These are phyloP conservation scores for Lemur catta DNA, from an alignment of 2,797 vertebrate species.

Conservation along the genomic window DNA sequence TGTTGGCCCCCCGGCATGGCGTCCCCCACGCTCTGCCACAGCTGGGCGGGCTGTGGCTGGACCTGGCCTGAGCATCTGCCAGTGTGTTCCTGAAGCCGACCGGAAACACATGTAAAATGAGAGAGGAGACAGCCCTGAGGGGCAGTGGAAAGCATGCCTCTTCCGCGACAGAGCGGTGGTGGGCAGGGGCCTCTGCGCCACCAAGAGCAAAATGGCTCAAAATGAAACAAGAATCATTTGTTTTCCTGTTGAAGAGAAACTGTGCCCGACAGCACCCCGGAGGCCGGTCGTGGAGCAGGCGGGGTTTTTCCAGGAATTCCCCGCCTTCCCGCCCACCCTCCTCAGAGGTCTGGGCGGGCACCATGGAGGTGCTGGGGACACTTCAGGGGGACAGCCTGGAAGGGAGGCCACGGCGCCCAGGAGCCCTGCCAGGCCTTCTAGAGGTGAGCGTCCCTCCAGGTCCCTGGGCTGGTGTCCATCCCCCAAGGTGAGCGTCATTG, in stretches of 20 bases:
- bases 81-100: fast-evolving
- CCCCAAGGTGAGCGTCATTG: fast-evolving
- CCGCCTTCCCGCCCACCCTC: neutral
- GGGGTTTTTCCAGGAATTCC: constrained; percentile 65
- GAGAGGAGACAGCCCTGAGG: neutral
- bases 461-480: fast-evolving
- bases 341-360: neutral
- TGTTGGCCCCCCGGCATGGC: fast-evolving
- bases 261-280: fast-evolving
- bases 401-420: neutral
- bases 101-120: fast-evolving
- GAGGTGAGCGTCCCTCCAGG: constrained; percentile 21
- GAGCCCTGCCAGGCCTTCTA: neutral
- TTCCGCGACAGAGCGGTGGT: constrained; percentile 51
- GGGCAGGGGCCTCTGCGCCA: neutral
- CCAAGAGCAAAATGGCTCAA: neutral
- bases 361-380: neutral
- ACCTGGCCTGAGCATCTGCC: neutral
- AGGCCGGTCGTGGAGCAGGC: fast-evolving
- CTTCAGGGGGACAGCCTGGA: neutral
- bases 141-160: neutral
- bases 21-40: fast-evolving
- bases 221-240: constrained; percentile 59
- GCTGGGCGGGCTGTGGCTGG: neutral
- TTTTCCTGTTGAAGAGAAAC: constrained; percentile 67